Conservation (phyloP, 1,140 invertebrate genomes). For the Scaptodrosophila lebanonensis region DNA sequence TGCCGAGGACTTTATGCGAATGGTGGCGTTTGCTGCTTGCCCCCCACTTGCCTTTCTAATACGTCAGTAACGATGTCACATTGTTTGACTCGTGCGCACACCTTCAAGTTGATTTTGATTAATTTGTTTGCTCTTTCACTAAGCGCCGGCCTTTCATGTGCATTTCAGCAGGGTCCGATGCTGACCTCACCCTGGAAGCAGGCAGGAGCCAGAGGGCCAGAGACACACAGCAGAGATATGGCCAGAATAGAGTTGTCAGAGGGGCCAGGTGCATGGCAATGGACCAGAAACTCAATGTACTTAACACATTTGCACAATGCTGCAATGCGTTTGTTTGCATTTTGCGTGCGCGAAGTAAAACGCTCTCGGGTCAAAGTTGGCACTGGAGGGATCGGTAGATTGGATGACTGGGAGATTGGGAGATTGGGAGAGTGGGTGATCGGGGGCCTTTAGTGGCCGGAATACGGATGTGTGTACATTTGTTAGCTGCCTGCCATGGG, state of each 20-base stretch:
- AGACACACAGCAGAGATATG: slow-evolving; percentile 52
- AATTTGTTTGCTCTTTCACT: slow-evolving; percentile 72
- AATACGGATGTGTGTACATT: slow-evolving; percentile 66
- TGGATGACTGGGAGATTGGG: neutral
- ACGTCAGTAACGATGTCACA: slow-evolving; percentile 1
- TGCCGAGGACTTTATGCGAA: too few species aligned
- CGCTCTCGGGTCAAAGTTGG: slow-evolving; percentile 22
- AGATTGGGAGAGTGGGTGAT: neutral
- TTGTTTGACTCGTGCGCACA: slow-evolving; percentile 52
- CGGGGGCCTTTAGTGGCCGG: slow-evolving; percentile 43
- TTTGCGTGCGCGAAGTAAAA: too few species aligned
- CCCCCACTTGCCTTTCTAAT: too few species aligned
- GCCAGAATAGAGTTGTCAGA: too few species aligned
- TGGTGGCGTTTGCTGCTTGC: too few species aligned
- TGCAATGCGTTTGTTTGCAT: slow-evolving; percentile 72
- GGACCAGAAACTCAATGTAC: slow-evolving; percentile 57
- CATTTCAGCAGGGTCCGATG: too few species aligned
- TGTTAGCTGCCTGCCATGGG: slow-evolving; percentile 65
- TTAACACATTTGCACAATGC: slow-evolving; percentile 60
- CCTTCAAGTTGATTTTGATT: slow-evolving; percentile 65
- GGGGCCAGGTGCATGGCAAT: slow-evolving; percentile 64
- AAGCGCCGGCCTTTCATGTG: slow-evolving; percentile 21
- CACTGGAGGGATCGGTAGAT: slow-evolving; percentile 7
- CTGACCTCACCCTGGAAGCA: too few species aligned
- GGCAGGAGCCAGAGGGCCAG: neutral